Evolutionary conservation across 1,140 invertebrate species (phyloP), one percentile per base, ranked within the genome.

Genomic region (Bombus breviceps): DNA sequence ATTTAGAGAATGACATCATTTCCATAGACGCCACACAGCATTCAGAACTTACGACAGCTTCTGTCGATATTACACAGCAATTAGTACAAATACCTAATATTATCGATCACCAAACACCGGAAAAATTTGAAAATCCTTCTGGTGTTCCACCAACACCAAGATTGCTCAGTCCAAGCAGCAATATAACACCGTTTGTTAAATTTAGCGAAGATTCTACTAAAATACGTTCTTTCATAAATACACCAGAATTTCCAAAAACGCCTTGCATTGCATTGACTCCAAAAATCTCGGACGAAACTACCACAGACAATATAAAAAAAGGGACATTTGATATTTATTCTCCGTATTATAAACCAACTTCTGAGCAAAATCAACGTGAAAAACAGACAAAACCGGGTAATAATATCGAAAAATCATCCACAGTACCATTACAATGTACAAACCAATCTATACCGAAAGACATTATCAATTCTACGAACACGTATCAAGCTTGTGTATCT

Each of bases 211-310:
- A 94, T 13, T 88, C 91, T 0, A 89, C 57, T 2, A 95, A 92
- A 71, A 74, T 95, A 25, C 91, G 89, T 32, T 91, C 92, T 47
- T 93, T 93, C 10, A 92, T 94, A 22, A 73, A 88, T 0, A 95
- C 95, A 0, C 95, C 95, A 10, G 94, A 94, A 62, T 93, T 95
- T 64, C 94, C 95, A 12, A 90, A 90, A 15, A 95, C 95, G 0
- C 95, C 95, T 8, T 91, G 91, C 15, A 92, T 95, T 34, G 72
- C 89, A 6, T 41, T 94, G 10, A 95, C 94, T 4, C 95, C 94
- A 10, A 92, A 93, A 69, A 75, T 85, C 37, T 43, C 66, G 0
- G 85, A 91, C 4, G 88, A 94, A 62, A 92, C 91, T 34, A 88
- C 81, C 4, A 76, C 74, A 34, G 88, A 92, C 64, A 72, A 78